A percentile compares a stretch with the other conserved stretches of the same genome.
Evolutionary conservation across 37 sponge, comb jelly and placozoan genomes (phyloP).

Genomic region (Agelas oroides): DNA sequence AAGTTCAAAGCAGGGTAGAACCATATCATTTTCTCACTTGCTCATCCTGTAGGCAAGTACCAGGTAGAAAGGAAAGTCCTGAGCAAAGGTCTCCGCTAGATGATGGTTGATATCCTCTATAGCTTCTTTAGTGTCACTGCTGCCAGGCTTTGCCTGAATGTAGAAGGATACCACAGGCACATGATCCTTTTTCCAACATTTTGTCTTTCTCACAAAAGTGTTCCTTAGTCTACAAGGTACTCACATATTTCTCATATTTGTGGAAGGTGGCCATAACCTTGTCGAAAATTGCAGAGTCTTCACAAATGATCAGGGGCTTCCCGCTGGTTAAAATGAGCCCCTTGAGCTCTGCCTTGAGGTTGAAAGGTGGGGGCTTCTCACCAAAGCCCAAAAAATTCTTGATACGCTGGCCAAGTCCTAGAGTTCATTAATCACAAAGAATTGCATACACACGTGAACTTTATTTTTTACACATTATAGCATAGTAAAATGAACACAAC

Average conservation of each 20-base stretch:
- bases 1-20: neutral
- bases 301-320: constrained; percentile 10
- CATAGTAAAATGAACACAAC: too few relatives aligned
- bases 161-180: neutral
- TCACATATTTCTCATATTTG: constrained; percentile 60
- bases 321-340: constrained; percentile 37
- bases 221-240: too few relatives aligned
- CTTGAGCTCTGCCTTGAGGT: constrained; percentile 64
- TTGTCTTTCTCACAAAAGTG: too few relatives aligned
- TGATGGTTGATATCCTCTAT: neutral
- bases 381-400: too few relatives aligned
- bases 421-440: too few relatives aligned
- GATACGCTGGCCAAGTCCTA: too few relatives aligned
- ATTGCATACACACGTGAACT: too few relatives aligned
- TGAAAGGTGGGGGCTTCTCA: neutral
- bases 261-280: constrained; percentile 53
- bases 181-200: too few relatives aligned
- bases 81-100: constrained; percentile 40
- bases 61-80: too few relatives aligned
- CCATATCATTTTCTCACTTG: constrained; percentile 5
- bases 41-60: constrained; percentile 42
- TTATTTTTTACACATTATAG: too few relatives aligned
- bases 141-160: constrained; percentile 32
- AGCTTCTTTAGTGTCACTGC: constrained; percentile 36
- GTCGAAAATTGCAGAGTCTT: constrained; percentile 28